Evolutionary conservation across 2,888 invertebrate genomes (phyloP).

Genomic region (Sialis fuliginosa): DNA sequence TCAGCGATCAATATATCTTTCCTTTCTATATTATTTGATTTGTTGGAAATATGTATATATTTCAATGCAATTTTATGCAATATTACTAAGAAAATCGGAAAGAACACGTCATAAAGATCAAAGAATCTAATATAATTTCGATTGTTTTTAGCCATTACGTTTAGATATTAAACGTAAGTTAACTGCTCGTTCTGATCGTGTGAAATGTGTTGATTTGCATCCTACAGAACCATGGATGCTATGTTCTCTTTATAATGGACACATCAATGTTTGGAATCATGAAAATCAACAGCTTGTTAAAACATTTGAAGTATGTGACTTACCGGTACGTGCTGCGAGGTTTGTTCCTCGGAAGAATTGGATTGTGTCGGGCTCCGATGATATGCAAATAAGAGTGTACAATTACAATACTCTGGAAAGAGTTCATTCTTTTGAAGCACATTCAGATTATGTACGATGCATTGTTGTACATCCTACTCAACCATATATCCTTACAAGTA

Average conservation of each 20-base stretch:
- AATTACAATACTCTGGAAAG: slow-evolving; percentile 98
- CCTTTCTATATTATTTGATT: no score
- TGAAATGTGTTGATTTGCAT: slow-evolving; percentile 95
- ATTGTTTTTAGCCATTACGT: slow-evolving; percentile 61
- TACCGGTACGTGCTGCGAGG: slow-evolving; percentile 89
- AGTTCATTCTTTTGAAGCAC: slow-evolving; percentile 92
- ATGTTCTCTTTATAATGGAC: slow-evolving; percentile 94
- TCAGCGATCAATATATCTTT: no score
- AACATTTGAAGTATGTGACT: slow-evolving; percentile 86
- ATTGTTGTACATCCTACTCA: slow-evolving; percentile 96
- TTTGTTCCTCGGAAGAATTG: slow-evolving; percentile 97
- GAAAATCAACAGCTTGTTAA: slow-evolving; percentile 83
- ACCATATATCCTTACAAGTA: slow-evolving; percentile 89
- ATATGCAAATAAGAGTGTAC: slow-evolving; percentile 87
- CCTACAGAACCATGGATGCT: slow-evolving; percentile 98
- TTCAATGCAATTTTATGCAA: no score
- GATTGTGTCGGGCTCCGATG: slow-evolving; percentile 95
- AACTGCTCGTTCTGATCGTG: slow-evolving; percentile 93
- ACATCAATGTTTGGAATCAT: slow-evolving; percentile 99
- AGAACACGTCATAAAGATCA: no score
- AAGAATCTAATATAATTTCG: neutral
- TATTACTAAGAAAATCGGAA: no score
- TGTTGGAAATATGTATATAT: no score
- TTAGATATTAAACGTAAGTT: slow-evolving; percentile 96
- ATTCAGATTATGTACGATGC: slow-evolving; percentile 93